These are phyloP conservation scores for Poecile atricapillus DNA, from an alignment of 2,113 vertebrate genomes.

Conservation along the genomic window DNA sequence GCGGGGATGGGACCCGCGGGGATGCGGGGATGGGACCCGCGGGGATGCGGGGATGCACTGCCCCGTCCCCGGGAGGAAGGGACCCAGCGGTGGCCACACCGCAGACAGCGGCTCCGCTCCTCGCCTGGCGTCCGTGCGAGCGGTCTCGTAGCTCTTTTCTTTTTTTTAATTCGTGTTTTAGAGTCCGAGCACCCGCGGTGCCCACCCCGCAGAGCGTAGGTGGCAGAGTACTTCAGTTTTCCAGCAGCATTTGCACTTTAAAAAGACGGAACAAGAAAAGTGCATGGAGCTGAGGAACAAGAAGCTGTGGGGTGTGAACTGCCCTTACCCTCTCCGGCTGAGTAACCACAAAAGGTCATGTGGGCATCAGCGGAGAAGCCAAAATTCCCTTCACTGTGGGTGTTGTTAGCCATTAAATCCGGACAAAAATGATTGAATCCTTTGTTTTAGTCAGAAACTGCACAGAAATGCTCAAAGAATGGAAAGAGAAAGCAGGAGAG, in stretches of 20 bases:
- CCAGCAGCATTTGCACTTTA: neutral
- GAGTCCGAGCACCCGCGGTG: rapidly evolving
- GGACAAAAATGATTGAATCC: neutral
- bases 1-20: neutral
- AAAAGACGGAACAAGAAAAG: neutral
- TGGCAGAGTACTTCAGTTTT: neutral
- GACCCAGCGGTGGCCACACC: neutral
- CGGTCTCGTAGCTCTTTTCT: neutral
- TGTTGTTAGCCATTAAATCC: neutral
- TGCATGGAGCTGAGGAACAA: neutral
- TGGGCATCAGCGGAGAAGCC: neutral
- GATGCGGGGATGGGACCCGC: neutral
- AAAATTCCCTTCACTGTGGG: neutral
- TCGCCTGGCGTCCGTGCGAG: neutral
- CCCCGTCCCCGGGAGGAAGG: neutral
- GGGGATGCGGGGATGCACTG: neutral
- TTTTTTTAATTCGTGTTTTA: rapidly evolving
- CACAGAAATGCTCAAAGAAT: neutral
- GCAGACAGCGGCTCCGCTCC: neutral
- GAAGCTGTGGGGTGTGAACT: neutral
- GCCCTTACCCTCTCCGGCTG: neutral
- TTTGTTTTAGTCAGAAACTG: neutral
- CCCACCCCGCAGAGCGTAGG: neutral
- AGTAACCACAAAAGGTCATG: neutral
- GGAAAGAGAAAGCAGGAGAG: neutral